Base-by-base conservation (phyloP, 2,888 invertebrate genomes). In the Pandemis heparana region DNA sequence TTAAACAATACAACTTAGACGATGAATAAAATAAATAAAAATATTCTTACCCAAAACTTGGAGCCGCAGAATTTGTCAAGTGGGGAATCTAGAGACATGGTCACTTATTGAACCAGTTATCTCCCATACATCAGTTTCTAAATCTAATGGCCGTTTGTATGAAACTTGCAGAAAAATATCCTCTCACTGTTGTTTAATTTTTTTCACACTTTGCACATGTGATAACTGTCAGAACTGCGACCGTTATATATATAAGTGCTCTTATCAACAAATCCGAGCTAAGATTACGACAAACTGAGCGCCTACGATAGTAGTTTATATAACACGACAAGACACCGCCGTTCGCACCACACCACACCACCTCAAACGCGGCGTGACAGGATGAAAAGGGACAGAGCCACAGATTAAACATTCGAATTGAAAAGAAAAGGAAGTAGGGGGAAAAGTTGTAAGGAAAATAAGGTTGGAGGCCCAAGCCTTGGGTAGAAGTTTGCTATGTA, bases 51-150 rank as follows among this genome's bases (percentile, higher is more conserved):
- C 97, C 97, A 97, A 95, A 97, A 97, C 88, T 91, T 89, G 72
- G 96, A 96, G 80, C 97, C 97, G 89, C 97, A 97, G 94, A 97
- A 97, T 81, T 95, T 94, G 89, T 97, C 97, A 95, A 97, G 96
- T 81, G 95, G 92, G 86, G 95, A 95, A 89, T 94, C 88, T 81
- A 89, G 89, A 84, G 93, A 89, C 94, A 94, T 92, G 88, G 91
- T 95, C 87, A 96, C 85, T 69, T 70, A 63, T 64, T 51, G 41
- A 61, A 74, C 69, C 69, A 64, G 70, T 70, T 74, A 74, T 70
- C 65, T 43, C 70, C 69, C 69, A 70, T 60, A 65, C 68, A 74
- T 74, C 68, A 64, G 68, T 59, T 60, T 56, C 60, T 60, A 64
- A 74, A 65, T 65, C 69, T 53, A 70, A 70, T 64, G 60, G 64